phyloP scores from a whole-genome alignment of 2,888 invertebrate species.

The Conistra vaccinii region DNA sequence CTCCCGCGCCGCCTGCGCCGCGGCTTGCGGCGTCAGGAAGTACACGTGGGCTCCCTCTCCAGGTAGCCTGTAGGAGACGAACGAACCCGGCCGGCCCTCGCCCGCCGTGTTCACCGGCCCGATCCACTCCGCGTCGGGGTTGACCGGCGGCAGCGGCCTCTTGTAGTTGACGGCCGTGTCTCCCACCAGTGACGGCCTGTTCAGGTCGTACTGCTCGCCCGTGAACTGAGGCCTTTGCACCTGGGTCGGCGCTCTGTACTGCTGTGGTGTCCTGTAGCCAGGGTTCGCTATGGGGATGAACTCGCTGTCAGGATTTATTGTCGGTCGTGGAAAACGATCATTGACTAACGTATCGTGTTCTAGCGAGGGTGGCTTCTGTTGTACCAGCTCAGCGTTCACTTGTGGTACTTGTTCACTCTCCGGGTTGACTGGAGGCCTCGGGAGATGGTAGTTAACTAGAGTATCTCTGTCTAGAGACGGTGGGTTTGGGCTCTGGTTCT shows the following conservation, averaged over 20 bases:
- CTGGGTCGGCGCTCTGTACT: constrained; percentile 79
- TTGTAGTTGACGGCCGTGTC: constrained; percentile 91
- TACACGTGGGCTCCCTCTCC: constrained; percentile 95
- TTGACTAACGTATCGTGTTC: constrained; percentile 93
- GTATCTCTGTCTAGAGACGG: constrained; percentile 92
- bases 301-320: constrained; percentile 93
- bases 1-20: constrained; percentile 77
- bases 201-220: constrained; percentile 85
- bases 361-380: constrained; percentile 86
- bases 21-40: constrained; percentile 93
- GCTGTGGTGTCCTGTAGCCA: constrained; percentile 81
- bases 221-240: constrained; percentile 82
- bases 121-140: constrained; percentile 92
- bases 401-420: constrained; percentile 91
- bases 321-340: constrained; percentile 92
- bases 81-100: constrained; percentile 90
- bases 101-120: constrained; percentile 86
- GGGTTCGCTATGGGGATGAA: constrained; percentile 88
- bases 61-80: constrained; percentile 93
- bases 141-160: constrained; percentile 89
- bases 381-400: constrained; percentile 78
- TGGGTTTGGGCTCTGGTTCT: constrained; percentile 80
- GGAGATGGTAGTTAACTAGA: constrained; percentile 93
- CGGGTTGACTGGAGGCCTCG: constrained; percentile 92
- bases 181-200: constrained; percentile 81